These are phyloP conservation scores for Agrotis segetum DNA, from an alignment of 2,888 invertebrate species.

Conservation along the genomic window DNA sequence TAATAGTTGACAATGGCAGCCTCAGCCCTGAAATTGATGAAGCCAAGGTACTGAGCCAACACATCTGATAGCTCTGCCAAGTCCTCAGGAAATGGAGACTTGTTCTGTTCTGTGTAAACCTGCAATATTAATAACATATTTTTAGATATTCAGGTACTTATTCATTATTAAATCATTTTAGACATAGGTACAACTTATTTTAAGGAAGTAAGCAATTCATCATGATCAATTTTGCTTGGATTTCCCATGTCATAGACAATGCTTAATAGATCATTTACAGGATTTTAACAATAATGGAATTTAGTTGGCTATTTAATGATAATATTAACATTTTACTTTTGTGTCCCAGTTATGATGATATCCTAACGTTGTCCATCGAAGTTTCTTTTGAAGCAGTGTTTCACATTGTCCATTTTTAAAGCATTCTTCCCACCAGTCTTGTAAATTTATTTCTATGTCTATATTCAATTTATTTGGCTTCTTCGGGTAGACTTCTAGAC, in stretches of 20 bases:
- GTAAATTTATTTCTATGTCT: slow-evolving; percentile 85
- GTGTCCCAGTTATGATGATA: slow-evolving; percentile 99
- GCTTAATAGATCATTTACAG: neutral
- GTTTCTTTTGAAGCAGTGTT: slow-evolving; percentile 82
- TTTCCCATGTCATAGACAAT: too few relatives aligned
- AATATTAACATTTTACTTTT: slow-evolving; percentile 92
- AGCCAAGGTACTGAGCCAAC: slow-evolving; percentile 92
- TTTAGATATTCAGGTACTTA: too few relatives aligned
- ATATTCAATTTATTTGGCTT: slow-evolving; percentile 94
- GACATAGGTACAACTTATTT: neutral
- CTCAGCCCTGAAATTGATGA: slow-evolving; percentile 93
- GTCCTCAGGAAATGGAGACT: slow-evolving; percentile 94
- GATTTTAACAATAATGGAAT: neutral
- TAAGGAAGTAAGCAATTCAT: neutral
- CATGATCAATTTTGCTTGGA: too few relatives aligned
- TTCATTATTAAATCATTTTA: neutral
- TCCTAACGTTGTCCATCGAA: slow-evolving; percentile 99
- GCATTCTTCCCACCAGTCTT: slow-evolving; percentile 93
- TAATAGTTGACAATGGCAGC: slow-evolving; percentile 99
- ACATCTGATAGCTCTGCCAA: slow-evolving; percentile 92
- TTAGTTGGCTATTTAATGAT: neutral
- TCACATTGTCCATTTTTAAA: slow-evolving; percentile 82
- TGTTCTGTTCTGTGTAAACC: slow-evolving; percentile 93
- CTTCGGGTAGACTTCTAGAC: slow-evolving; percentile 94
- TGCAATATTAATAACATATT: slow-evolving; percentile 75